Percentiles rank a stretch among this genome's conserved stretches.
Conservation (phyloP, 1,140 invertebrate species). For the Drosophila repleta region DNA sequence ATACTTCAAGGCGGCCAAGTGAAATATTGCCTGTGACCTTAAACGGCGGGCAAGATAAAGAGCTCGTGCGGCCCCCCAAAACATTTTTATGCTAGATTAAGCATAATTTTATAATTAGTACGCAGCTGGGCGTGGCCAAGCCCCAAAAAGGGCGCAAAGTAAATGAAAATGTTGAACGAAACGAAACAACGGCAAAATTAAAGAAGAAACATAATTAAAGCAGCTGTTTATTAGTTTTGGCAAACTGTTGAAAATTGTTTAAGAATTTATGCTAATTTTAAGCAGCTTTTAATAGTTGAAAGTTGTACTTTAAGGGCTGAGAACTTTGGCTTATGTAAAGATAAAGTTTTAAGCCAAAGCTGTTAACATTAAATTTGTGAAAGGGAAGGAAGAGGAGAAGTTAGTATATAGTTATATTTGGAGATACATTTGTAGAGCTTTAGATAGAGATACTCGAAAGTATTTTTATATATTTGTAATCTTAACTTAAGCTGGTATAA, state of each 20-base stretch:
- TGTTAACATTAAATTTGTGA: too few species aligned
- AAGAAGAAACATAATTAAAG: slow-evolving; percentile 18
- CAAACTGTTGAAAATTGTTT: neutral
- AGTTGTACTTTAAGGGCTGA: too few species aligned
- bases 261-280: slow-evolving; percentile 6
- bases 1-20: slow-evolving; percentile 43
- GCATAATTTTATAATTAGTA: slow-evolving; percentile 63
- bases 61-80: neutral
- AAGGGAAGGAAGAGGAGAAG: too few species aligned
- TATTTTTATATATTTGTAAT: too few species aligned
- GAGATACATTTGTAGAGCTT: too few species aligned
- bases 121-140: slow-evolving; percentile 31
- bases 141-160: neutral
- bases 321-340: too few species aligned
- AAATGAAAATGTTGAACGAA: slow-evolving; percentile 7
- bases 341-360: too few species aligned
- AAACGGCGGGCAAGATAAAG: neutral
- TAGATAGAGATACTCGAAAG: too few species aligned
- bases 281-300: slow-evolving; percentile 7
- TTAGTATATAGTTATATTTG: too few species aligned
- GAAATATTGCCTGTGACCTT: slow-evolving; percentile 51
- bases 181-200: neutral
- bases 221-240: slow-evolving; percentile 8
- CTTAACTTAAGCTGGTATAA: too few species aligned
- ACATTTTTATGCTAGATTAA: slow-evolving; percentile 58